Conservation (phyloP, 2,888 invertebrate species). For the Strigamia transsilvanica region DNA sequence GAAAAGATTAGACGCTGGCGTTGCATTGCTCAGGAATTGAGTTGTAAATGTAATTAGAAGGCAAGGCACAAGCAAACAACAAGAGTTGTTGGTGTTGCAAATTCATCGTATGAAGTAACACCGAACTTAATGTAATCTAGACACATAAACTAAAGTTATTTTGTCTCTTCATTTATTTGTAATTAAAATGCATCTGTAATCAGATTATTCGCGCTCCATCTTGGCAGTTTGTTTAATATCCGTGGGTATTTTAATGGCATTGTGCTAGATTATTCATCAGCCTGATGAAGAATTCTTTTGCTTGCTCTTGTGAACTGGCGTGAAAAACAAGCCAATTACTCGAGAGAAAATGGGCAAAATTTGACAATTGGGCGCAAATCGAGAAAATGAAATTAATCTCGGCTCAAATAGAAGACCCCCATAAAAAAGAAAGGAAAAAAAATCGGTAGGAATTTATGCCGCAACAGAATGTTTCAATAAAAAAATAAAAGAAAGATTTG, state of each 20-base stretch:
- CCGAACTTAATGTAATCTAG: constrained; percentile 51
- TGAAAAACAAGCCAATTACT: constrained; percentile 53
- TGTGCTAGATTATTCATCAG: constrained; percentile 53
- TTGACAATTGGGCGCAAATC: constrained; percentile 51
- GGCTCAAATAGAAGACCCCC: neutral
- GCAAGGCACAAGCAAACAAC: constrained; percentile 33
- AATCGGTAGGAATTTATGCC: neutral
- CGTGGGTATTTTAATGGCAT: constrained; percentile 54
- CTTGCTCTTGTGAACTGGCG: constrained; percentile 27
- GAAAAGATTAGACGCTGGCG: constrained; percentile 26
- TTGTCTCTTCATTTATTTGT: constrained; percentile 54
- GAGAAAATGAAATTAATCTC: constrained; percentile 53
- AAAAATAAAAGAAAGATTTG: neutral
- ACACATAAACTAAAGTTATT: constrained; percentile 52
- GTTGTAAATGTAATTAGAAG: constrained; percentile 50
- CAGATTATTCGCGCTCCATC: constrained; percentile 51
- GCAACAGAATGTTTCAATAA: neutral
- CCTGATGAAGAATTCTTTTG: constrained; percentile 48
- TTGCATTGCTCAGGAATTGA: constrained; percentile 39
- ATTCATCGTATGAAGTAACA: constrained; percentile 38
- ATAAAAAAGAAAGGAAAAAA: neutral
- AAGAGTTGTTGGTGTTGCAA: constrained; percentile 6
- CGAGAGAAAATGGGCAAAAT: constrained; percentile 33
- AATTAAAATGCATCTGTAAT: constrained; percentile 54
- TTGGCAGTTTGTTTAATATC: constrained; percentile 54